Evolutionary conservation across 2,113 vertebrate species (phyloP), one percentile per base, ranked within the genome.

Genomic region (Australoheros scitulus): DNA sequence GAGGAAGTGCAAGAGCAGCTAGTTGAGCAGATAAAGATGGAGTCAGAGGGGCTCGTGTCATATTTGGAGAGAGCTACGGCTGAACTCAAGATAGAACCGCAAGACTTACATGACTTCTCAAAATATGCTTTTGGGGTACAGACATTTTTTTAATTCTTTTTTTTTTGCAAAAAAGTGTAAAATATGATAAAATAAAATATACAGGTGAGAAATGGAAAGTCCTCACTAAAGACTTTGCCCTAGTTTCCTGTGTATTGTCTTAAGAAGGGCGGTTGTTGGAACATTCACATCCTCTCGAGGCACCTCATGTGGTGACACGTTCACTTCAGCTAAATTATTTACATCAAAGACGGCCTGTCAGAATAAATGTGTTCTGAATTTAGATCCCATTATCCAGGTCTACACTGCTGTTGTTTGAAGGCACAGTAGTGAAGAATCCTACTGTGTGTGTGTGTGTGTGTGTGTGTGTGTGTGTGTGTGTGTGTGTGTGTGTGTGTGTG

Each of bases 41-140:
- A 36, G 8, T 94, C 94, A 17, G 82, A 95, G 43, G 87, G 60
- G 2, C 81, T 97, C 1, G 76, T 93, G 26, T 88, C 84, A 1
- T 93, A 96, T 75, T 81, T 97, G 83, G 89, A 90, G 11, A 85
- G 18, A 9, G 87, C 82, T 18, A 52, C 93, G 7, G 74, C 88
- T 17, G 81, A 89, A 61, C 93, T 97, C 60, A 79, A 90, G 36
- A 75, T 34, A 2, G 89, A 96, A 55, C 94, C 87, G 5, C 61
- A 76, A 1, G 94, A 95, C 82, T 79, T 96, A 50, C 79, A 89
- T 1, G 63, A 92, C 29, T 92, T 96, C 20, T 91, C 94, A 29
- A 86, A 75, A 60, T 97, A 95, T 79, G 92, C 94, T 57, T 80
- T 92, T 26, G 88, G 83, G 96, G 97, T 97, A 93, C 8, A 77